Conservation (phyloP, 1,140 invertebrate genomes). For the Hyphantria cunea region DNA sequence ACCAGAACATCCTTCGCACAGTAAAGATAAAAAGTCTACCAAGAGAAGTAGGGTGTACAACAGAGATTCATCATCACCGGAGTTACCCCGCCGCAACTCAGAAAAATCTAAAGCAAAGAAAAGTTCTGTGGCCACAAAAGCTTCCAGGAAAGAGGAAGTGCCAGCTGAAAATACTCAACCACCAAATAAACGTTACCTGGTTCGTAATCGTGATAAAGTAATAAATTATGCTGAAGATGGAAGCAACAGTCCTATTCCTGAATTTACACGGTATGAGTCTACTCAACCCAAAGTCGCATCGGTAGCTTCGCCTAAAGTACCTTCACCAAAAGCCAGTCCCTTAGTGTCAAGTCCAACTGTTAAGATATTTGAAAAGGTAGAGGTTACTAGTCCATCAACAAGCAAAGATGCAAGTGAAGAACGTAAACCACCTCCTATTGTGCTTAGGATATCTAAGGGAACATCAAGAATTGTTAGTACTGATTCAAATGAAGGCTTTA, state of each 20-base stretch:
- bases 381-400: conserved; percentile 71
- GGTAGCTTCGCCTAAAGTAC: conserved; percentile 48
- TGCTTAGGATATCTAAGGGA: conserved; percentile 84
- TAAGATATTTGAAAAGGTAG: conserved; percentile 52
- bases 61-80: conserved; percentile 75
- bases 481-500: conserved; percentile 83
- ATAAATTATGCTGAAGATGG: conserved; percentile 81
- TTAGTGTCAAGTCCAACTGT: conserved; percentile 68
- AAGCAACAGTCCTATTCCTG: conserved; percentile 77
- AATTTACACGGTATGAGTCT: conserved; percentile 66
- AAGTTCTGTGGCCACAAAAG: conserved; percentile 72
- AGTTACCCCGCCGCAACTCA: conserved; percentile 70
- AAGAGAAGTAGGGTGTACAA: conserved; percentile 65
- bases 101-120: conserved; percentile 74
- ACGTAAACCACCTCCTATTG: conserved; percentile 82
- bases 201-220: conserved; percentile 76
- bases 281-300: conserved; percentile 30
- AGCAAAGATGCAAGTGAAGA: conserved; percentile 74
- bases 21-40: conserved; percentile 69
- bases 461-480: conserved; percentile 84
- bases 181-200: conserved; percentile 76
- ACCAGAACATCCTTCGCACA: conserved; percentile 83
- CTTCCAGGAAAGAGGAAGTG: conserved; percentile 71
- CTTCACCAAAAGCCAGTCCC: conserved; percentile 76
- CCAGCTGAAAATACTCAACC: conserved; percentile 66